Evolutionary conservation across 1,140 invertebrate genomes (phyloP), one percentile per base, ranked within the genome.

Genomic region (Apis florea): DNA sequence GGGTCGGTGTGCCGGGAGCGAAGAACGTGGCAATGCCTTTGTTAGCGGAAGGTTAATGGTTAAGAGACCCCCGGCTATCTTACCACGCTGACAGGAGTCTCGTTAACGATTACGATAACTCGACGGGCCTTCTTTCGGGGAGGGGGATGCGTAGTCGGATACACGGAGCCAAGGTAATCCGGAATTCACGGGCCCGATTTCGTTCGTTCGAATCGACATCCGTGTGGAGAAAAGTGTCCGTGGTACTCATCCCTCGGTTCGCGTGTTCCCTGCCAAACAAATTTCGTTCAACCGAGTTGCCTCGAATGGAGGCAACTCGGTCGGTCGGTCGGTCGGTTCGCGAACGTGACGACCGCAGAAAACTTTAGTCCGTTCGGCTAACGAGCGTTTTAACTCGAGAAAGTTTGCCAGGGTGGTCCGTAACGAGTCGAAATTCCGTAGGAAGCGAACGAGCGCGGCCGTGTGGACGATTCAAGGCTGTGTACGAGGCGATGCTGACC

Each of bases 31-130:
- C 89, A 89, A 90, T 91, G 88, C 89, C 88, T 90, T 91, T 91
- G 90, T 89, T 90, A 90, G 89, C 87, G 89, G 87, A 91, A 91
- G 90, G 92, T 92, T 92, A 92, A 92, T 91, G 87, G 91, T 80
- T 40, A 86, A 89, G 73, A 68, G 89, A 87, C 86, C 85, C 88
- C 86, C 77, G 88, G 89, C 83, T 90, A 88, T 90, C 89, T 90
- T 84, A 82, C 85, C 85, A 87, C 83, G 89, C 90, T 90, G 90
- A 90, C 91, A 91, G 89, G 88, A 86, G 85, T 82, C 89, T 91
- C 89, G 91, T 92, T 91, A 91, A 89, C 89, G 88, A 90, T 90
- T 90, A 90, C 89, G 89, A 90, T 90, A 90, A 88, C 89, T 89
- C 88, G 73, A 84, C 82, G 71, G 79, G 73, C 75, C 78, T 84